phyloP scores from a whole-genome alignment of 2,797 vertebrate species.

The Artibeus lituratus region DNA sequence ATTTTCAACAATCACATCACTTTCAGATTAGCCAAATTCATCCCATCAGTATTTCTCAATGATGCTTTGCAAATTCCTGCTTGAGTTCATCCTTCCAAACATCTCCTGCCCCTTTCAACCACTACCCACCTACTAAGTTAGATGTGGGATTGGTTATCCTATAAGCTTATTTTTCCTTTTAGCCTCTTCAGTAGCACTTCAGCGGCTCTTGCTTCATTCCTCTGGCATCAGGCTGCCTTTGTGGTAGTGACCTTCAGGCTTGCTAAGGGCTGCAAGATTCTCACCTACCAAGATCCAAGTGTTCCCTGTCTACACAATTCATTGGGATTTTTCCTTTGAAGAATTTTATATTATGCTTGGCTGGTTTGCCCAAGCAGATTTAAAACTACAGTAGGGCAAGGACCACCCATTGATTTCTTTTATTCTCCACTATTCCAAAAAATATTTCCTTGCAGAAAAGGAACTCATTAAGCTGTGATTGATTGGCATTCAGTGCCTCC shows the following conservation, averaged over 20 bases:
- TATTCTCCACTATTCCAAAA: conserved; percentile 39
- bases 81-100: not conserved
- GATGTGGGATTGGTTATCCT: not conserved
- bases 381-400: conserved; percentile 29
- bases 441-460: conserved; percentile 39
- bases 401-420: conserved; percentile 29
- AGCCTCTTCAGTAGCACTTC: not conserved
- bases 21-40: not conserved
- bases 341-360: conserved; percentile 6
- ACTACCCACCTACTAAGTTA: not conserved
- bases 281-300: not conserved
- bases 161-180: conserved; percentile 34
- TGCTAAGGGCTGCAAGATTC: conserved; percentile 51
- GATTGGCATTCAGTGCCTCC: conserved; percentile 44
- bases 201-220: conserved; percentile 13
- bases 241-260: conserved; percentile 70
- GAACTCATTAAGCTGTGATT: conserved; percentile 50
- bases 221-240: conserved; percentile 45
- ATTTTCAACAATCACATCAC: not conserved
- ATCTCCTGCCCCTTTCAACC: not conserved
- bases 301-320: not conserved
- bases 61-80: not conserved
- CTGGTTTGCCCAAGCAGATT: conserved; percentile 25
- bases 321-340: conserved; percentile 26
- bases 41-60: not conserved